Evolutionary conservation across 1,140 invertebrate genomes (phyloP).

Genomic region (Conopomorpha cramerella): DNA sequence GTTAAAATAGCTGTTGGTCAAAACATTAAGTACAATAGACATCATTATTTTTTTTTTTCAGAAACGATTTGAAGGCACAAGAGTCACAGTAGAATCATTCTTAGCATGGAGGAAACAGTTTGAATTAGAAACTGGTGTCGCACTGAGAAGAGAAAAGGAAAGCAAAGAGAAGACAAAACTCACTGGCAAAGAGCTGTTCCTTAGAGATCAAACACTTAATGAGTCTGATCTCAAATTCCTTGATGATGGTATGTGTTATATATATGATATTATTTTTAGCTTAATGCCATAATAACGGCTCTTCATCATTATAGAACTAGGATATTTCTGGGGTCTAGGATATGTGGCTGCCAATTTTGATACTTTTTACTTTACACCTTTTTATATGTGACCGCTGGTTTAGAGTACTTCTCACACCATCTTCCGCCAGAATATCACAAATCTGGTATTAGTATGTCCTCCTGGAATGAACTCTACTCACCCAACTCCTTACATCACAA

Average conservation of each 20-base stretch:
- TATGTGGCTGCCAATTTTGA: no score
- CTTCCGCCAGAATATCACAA: no score
- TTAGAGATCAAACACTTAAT: constrained; percentile 88
- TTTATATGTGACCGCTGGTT: no score
- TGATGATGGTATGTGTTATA: constrained; percentile 80
- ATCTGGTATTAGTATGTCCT: no score
- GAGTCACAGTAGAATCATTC: constrained; percentile 96
- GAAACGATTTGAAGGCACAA: constrained; percentile 95
- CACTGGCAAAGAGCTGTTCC: constrained; percentile 89
- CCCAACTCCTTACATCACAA: no score
- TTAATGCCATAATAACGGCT: no score
- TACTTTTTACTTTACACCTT: constrained; percentile 5
- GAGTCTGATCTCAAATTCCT: constrained; percentile 96
- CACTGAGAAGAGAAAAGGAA: constrained; percentile 73
- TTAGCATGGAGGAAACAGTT: constrained; percentile 93
- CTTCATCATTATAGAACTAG: no score
- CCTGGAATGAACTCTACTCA: no score
- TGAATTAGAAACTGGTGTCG: constrained; percentile 84
- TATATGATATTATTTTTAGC: no score
- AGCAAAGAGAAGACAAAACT: constrained; percentile 76
- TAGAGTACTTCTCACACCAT: no score
- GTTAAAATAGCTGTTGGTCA: not conserved
- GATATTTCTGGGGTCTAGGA: no score
- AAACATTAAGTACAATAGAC: no score
- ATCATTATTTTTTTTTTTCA: constrained; percentile 61